Evolutionary conservation across 1,140 invertebrate genomes (phyloP), one percentile per base, ranked within the genome.

Genomic region (Calycopis cecrops): DNA sequence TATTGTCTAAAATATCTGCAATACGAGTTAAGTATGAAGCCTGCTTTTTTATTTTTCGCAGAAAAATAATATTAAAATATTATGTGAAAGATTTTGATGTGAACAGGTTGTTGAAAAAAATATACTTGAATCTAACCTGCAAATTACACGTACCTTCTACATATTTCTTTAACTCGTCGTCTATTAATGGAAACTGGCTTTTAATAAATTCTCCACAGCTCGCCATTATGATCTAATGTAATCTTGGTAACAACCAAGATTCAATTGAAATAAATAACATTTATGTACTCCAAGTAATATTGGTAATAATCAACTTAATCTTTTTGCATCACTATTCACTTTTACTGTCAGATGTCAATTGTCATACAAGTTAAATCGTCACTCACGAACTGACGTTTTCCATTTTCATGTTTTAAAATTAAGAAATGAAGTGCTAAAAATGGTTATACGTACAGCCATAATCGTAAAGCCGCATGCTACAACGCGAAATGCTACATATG

Each of bases 111-210:
- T 28, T 28, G 21, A 6, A 28, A 28, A 28, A 28, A 42, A 21
- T n/a, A n/a, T 11, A 35, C 63, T 34, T 74, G 66, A 61, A 62
- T 69, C 66, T 81, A 84, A 81, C 88, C 76, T 78, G 62, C 53
- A 55, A 53, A 54, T 52, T 62, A 61, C 63, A 67, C 76, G 79
- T 90, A 95, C 94, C 94, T 92, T 95, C 92, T 49, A 97, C 93
- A 88, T 97, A 97, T 80, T 94, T 92, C 85, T 94, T 94, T 55
- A 97, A 86, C 80, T 97, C 95, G 62, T 96, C 94, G 72, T 97
- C 95, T 70, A 97, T 96, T 55, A 91, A 89, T 35, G 96, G 95
- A 89, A 96, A 97, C 76, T 95, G 92, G 58, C 90, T 91, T 88
- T 92, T 92, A 55, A 96, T 92, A 70, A 93, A 92, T 76, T 93